Evolutionary conservation across 1,140 invertebrate species (phyloP), one percentile per base, ranked within the genome.

Genomic region (Zaprionus kolodkinae): DNA sequence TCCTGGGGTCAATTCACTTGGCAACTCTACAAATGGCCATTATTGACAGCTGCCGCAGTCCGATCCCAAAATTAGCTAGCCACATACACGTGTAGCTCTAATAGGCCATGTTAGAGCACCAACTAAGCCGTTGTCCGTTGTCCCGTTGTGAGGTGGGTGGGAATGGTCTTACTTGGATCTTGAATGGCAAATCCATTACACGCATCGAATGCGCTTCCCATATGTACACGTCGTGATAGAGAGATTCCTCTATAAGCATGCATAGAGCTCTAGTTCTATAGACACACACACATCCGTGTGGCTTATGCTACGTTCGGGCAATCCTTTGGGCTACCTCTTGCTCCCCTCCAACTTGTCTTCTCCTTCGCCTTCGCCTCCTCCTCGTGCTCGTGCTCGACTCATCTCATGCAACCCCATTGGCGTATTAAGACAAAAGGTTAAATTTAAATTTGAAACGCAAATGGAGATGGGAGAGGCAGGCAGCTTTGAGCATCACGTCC

Each of bases 391-490:
- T 56, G 21, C 45, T 36, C 27, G 38, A 33, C 63, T 61, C 45
- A 55, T 13, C 72, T 35, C 59, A 40, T 54, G 36, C 66, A 63
- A 64, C 52, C 72, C 62, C 76, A 57, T 78, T 72, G 74, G 50
- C 81, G 72, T 85, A 89, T 89, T 88, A 89, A 89, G 85, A 89
- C 85, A 89, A 89, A 89, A 89, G 85, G 85, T 90, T 89, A 89
- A 89, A 89, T 89, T 89, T 89, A 90, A 89, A 89, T 89, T 89
- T 89, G 85, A 89, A 89, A 85, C 74, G 78, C 78, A 78, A 74
- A 78, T 70, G 57, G 56, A 75, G 66, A 60, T 54, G 50, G 33
- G 15, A 54, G 33, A 17, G 38, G 38, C 10, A 10, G 59, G 9
- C n/a, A 30, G 45, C 27, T 54, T 38, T 35, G 76, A 30, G 69